phyloP scores from a whole-genome alignment of 2,113 vertebrate species.

The Takifugu flavidus region DNA sequence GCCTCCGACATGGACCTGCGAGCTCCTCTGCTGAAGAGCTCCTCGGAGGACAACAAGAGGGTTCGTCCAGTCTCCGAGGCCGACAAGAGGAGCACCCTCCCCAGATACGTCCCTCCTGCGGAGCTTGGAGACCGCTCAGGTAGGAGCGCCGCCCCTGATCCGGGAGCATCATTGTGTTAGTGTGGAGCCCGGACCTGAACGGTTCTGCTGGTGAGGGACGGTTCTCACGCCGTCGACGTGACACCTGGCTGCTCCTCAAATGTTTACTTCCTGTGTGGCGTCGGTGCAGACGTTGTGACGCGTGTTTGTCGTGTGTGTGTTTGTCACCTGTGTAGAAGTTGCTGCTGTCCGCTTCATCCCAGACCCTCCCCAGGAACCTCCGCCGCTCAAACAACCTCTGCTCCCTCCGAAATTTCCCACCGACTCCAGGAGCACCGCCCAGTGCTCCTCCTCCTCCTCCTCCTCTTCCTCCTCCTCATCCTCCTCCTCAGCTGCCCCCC shows the following conservation, averaged over 20 bases:
- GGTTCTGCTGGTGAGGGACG: too few relatives aligned
- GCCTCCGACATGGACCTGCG: constrained; percentile 61
- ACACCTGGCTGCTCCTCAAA: background rate
- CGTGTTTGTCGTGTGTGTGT: constrained; percentile 18
- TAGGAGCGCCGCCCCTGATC: constrained; percentile 19
- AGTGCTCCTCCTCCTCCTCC: constrained; percentile 27
- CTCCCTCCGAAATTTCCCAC: constrained; percentile 81
- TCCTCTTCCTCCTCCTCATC: constrained; percentile 66
- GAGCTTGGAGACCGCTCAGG: constrained; percentile 74
- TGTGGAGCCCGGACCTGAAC: too few relatives aligned
- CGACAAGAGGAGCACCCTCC: constrained; percentile 66
- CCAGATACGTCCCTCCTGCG: constrained; percentile 60
- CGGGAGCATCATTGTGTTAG: too few relatives aligned
- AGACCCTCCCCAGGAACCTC: constrained; percentile 63
- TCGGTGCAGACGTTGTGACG: constrained; percentile 18
- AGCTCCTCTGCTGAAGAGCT: constrained; percentile 48
- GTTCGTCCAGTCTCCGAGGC: constrained; percentile 68
- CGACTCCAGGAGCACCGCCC: constrained; percentile 53
- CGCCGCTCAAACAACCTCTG: constrained; percentile 76
- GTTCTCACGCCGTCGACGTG: too few relatives aligned
- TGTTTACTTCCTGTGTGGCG: constrained; percentile 9
- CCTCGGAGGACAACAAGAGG: constrained; percentile 58
- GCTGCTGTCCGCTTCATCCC: constrained; percentile 70
- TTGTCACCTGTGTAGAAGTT: constrained; percentile 69
- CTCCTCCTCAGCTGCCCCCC: constrained; percentile 33